Base-by-base conservation (phyloP, 1,140 invertebrate species). In the Calliphora vicina region DNA sequence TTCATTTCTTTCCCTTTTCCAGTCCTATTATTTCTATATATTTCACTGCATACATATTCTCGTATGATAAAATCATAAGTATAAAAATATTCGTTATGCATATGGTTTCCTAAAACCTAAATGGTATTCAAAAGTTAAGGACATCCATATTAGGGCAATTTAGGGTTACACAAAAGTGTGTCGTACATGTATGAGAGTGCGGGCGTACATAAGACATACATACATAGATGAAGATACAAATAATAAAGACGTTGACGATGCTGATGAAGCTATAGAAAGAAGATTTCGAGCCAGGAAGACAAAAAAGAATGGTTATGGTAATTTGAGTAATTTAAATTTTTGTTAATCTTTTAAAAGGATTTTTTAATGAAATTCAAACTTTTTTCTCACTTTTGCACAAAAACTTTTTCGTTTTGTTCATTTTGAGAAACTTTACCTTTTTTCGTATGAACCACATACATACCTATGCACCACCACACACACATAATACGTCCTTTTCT, bases 331-430 rank as follows among this genome's bases (percentile, higher is more conserved):
- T 42, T 35, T 42, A 76, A 20, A 76, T 76, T 76, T 76, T 76
- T 29, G 27, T 76, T 76, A 76, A 76, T 76, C 29, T 76, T 76
- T 76, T 76, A 76, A 76, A 76, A 76, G 73, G 73, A 76, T 76
- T 76, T 76, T 23, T 6, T 76, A 42, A 76, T 76, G 29, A 42
- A 76, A 76, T 42, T 42, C 29, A 76, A 42, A 76, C 15, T 76
- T 76, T 17, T n/a, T 35, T 42, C 9, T 27, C 29, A 76, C 8
- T 67, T 67, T 67, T 23, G 8, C 10, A 20, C 8, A 4, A 67
- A 67, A 67, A 67, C 61, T 67, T 23, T 67, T 67, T 67, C 9
- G 5, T 12, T 67, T 20, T 67, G n/a, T 67, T 67, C 15, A 73
- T 73, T 73, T 29, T 26, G 26, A 9, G 71, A 27, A 73, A 73